Conservation (phyloP, 2,113 vertebrate species). For the Pyxicephalus adspersus region DNA sequence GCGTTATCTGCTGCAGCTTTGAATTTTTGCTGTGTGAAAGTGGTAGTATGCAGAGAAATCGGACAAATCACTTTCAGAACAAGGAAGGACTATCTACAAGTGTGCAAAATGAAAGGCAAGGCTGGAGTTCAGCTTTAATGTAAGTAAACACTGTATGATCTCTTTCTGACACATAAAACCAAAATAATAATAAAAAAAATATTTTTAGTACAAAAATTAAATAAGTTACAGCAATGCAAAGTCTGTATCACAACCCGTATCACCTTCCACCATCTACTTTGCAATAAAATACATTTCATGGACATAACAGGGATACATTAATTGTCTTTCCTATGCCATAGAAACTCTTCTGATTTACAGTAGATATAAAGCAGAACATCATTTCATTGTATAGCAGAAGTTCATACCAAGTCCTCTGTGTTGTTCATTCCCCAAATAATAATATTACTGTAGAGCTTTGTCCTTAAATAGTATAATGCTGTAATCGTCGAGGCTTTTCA, state of each 20-base stretch:
- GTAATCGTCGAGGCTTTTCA: background rate
- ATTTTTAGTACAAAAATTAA: constrained; percentile 51
- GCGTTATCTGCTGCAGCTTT: no score
- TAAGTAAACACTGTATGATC: no score
- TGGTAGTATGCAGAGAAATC: no score
- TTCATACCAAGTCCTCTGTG: background rate
- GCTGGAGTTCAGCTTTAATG: no score
- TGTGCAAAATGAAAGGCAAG: no score
- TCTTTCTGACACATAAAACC: no score
- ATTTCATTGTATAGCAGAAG: no score
- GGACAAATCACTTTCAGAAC: no score
- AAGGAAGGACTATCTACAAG: no score
- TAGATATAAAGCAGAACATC: background rate
- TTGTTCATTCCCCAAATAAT: background rate
- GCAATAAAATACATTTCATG: background rate
- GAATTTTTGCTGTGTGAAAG: no score
- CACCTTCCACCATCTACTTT: background rate
- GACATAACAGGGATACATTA: no score
- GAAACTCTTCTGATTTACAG: background rate
- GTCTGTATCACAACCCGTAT: background rate
- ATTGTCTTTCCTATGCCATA: constrained; percentile 1
- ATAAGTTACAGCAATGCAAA: constrained; percentile 39
- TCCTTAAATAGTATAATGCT: background rate
- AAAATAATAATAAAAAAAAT: constrained; percentile 11
- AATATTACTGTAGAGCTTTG: background rate